A percentile compares a stretch with the other conserved stretches of the same genome.
phyloP scores from a whole-genome alignment of 2,113 vertebrate genomes.

The Accipiter cooperii region DNA sequence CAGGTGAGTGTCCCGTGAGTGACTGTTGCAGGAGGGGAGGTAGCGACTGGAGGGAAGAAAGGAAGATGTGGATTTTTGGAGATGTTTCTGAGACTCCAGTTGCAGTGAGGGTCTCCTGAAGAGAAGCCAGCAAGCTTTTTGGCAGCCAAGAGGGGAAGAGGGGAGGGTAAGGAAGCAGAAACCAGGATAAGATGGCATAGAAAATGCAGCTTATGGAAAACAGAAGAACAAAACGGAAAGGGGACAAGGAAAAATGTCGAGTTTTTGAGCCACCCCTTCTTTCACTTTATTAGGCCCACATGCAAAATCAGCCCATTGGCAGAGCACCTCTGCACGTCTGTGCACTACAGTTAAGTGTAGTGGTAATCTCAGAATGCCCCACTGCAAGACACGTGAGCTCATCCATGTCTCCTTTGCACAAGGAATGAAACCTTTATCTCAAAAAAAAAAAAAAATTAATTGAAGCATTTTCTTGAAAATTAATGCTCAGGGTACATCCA shows the following conservation, averaged over 20 bases:
- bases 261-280: background rate
- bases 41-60: background rate
- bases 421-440: background rate
- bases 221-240: background rate
- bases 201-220: background rate
- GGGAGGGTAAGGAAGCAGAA: background rate
- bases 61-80: background rate
- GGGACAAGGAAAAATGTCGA: background rate
- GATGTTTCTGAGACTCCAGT: background rate
- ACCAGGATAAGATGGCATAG: background rate
- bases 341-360: background rate
- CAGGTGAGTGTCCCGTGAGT: accelerated
- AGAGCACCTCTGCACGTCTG: background rate
- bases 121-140: background rate
- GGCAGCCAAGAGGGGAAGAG: background rate
- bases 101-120: background rate
- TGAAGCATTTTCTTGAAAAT: background rate
- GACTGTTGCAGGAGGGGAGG: background rate
- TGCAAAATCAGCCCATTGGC: background rate
- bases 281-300: background rate
- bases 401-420: background rate
- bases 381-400: background rate
- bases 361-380: background rate
- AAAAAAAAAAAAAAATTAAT: background rate
- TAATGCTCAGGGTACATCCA: background rate